phyloP scores from a whole-genome alignment of 2,888 invertebrate genomes.

The Heliconius sara region DNA sequence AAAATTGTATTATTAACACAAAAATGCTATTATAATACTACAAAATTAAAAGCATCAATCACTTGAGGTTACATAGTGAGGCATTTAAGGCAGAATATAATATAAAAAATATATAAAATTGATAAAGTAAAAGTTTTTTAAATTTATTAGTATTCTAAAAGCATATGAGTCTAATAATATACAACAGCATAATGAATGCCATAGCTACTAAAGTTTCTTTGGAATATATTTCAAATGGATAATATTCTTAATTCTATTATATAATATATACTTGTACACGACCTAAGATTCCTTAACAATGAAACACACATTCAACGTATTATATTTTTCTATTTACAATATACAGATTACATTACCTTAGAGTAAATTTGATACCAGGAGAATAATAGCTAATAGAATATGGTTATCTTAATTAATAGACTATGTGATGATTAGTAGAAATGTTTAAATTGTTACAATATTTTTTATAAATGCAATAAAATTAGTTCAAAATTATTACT shows the following conservation, averaged over 20 bases:
- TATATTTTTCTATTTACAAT: slow-evolving; percentile 19
- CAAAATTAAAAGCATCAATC: slow-evolving; percentile 21
- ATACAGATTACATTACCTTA: slow-evolving; percentile 20
- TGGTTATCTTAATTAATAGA: background rate
- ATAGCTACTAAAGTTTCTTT: slow-evolving; percentile 37
- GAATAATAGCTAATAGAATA: background rate
- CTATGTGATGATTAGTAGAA: slow-evolving; percentile 15
- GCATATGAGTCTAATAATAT: slow-evolving; percentile 29
- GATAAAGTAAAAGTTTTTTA: background rate
- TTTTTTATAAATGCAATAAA: background rate
- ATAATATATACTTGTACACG: slow-evolving; percentile 4
- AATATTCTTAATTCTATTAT: slow-evolving; percentile 15
- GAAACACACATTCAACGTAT: slow-evolving; percentile 22
- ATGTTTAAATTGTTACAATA: too few species aligned
- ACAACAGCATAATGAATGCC: slow-evolving; percentile 29
- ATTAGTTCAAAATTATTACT: background rate
- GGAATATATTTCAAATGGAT: slow-evolving; percentile 38
- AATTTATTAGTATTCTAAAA: background rate
- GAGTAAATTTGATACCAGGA: background rate
- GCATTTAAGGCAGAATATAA: background rate
- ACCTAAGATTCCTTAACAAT: slow-evolving; percentile 14
- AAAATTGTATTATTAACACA: slow-evolving; percentile 1
- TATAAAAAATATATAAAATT: slow-evolving; percentile 1
- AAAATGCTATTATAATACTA: slow-evolving; percentile 12
- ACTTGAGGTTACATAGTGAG: background rate